Evolutionary conservation across 2,113 vertebrate genomes (phyloP).

Genomic region (Vanacampus margaritifer): DNA sequence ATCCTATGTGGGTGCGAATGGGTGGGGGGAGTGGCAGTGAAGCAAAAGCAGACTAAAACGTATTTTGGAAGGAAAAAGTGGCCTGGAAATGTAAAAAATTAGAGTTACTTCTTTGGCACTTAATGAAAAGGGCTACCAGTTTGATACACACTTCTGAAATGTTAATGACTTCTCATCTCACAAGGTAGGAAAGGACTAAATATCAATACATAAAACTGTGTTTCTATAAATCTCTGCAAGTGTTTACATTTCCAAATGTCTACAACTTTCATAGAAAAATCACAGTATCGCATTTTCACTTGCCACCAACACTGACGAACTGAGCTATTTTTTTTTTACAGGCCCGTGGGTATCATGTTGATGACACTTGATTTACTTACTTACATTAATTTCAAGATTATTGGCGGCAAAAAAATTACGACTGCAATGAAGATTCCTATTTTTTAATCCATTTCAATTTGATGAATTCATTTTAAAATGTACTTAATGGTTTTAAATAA

Average conservation of each 20-base stretch:
- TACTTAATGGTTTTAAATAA: no score
- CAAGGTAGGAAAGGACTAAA: neutral
- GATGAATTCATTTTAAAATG: no score
- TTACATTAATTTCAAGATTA: no score
- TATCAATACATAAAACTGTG: neutral
- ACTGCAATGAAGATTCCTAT: no score
- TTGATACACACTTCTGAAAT: neutral
- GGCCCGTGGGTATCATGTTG: no score
- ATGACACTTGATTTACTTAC: no score
- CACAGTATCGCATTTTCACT: neutral
- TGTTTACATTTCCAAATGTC: neutral
- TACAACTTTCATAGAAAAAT: neutral
- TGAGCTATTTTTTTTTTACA: neutral
- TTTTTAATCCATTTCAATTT: no score
- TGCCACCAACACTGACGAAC: neutral
- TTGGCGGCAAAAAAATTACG: no score
- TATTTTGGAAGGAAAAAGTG: neutral
- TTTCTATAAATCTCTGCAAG: no score
- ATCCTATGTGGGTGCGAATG: conserved; percentile 71
- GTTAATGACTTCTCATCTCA: neutral
- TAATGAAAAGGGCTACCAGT: neutral
- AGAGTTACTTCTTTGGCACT: neutral
- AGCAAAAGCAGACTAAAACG: conserved; percentile 20
- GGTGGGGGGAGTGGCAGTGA: conserved; percentile 38
- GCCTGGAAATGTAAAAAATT: neutral